Evolutionary conservation across 1,140 invertebrate species (phyloP), one percentile per base, ranked within the genome.

Genomic region (Lasioglossum albipes): DNA sequence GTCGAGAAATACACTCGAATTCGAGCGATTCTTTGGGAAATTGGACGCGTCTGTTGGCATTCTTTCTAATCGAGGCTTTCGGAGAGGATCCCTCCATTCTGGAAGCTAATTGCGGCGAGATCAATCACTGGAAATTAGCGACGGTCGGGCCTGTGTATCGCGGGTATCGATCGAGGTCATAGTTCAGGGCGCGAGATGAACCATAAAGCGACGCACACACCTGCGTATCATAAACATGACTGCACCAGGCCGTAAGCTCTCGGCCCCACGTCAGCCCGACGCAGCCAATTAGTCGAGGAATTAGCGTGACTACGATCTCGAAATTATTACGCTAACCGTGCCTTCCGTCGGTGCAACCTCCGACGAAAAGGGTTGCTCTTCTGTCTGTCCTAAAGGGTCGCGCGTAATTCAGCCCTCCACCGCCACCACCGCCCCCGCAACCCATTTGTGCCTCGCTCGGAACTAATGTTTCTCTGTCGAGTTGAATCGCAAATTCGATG

Each of bases 231-330:
- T 87, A 79, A 87, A 82, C 84, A 87, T 84, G 72, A 77, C 49
- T 62, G 36, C 73, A 66, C 74, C 42, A 49, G 27, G 52, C 36
- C 41, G 9, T 77, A 77, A 77, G 68, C 68, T 61, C 68, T 12
- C 52, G 13, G 9, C 49, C 10, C 45, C 12, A 7, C 12, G 16
- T 67, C 52, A 42, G 16, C 22, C 22, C 42, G 72, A 75, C 73
- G 82, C 83, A 83, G 82, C 75, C 83, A 82, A 86, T 88, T 88
- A 87, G 83, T 76, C 77, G 81, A 86, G 81, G 83, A 89, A 89
- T 89, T 89, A 89, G 87, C 82, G 77, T 71, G 76, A 70, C 80
- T 52, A 16, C 16, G 52, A 71, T 69, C 61, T 67, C 49, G 22
- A 61, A 72, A 73, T 82, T 73, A 82, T 81, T 79, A n/a, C 75